Evolutionary conservation across 2,113 vertebrate species (phyloP).

Genomic region (Tyto alba): DNA sequence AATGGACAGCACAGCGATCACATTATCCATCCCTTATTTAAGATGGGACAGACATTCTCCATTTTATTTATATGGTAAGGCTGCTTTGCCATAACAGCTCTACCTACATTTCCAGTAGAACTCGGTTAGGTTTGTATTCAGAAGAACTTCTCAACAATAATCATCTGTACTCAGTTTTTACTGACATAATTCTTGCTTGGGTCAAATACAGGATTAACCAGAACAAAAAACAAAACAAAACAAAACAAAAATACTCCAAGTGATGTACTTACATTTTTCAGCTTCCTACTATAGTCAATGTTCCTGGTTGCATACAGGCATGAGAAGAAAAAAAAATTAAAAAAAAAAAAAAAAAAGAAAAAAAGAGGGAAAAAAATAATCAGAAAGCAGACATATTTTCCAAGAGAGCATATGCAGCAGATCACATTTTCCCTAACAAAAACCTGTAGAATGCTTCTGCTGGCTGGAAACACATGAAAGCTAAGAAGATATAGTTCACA

Average conservation of each 20-base stretch:
- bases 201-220: neutral
- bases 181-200: neutral
- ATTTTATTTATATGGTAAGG: neutral
- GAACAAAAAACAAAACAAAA: neutral
- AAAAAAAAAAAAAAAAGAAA: neutral
- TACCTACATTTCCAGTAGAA: neutral
- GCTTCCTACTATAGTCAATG: constrained; percentile 84
- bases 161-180: neutral
- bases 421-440: constrained; percentile 20
- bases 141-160: neutral
- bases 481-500: constrained; percentile 26
- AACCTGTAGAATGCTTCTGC: neutral
- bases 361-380: neutral
- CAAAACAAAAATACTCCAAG: neutral
- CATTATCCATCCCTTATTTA: neutral
- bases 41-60: neutral
- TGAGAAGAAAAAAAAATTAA: too few relatives aligned
- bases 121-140: neutral
- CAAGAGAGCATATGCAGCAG: neutral
- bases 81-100: neutral
- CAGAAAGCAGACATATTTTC: constrained; percentile 55
- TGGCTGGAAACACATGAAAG: constrained; percentile 31
- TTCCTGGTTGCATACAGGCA: constrained; percentile 73
- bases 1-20: neutral
- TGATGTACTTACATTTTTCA: constrained; percentile 91